Evolutionary conservation across 2,888 invertebrate species (phyloP).

Genomic region (Diaphora mendica): DNA sequence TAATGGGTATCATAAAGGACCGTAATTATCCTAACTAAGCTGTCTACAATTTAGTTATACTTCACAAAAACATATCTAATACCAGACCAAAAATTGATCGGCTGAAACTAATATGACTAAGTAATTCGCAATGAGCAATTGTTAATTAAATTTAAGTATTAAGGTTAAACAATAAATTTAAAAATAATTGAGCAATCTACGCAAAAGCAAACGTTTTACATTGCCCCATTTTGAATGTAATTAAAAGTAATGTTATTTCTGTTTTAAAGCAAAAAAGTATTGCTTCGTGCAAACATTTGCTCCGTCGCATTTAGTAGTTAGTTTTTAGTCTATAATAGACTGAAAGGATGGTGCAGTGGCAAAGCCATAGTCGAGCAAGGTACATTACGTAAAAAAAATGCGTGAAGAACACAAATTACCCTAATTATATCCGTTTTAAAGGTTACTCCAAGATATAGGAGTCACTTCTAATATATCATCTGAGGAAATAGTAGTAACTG

Average conservation of each 20-base stretch:
- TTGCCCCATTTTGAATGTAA: conserved; percentile 20
- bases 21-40: not conserved
- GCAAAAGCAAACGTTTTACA: not conserved
- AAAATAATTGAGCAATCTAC: conserved; percentile 2
- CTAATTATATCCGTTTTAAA: not conserved
- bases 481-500: no score
- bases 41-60: not conserved
- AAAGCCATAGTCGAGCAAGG: fast-evolving
- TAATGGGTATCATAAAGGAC: not conserved
- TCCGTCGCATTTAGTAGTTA: not conserved
- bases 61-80: not conserved
- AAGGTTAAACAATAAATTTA: not conserved
- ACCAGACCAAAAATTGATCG: not conserved
- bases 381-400: not conserved
- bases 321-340: not conserved
- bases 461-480: no score
- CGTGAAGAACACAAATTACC: not conserved
- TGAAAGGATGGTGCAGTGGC: not conserved
- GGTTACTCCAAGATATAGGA: no score
- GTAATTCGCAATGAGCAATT: not conserved
- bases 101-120: not conserved
- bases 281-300: not conserved
- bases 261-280: not conserved
- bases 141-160: conserved; percentile 6
- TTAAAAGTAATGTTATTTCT: not conserved